phyloP scores from a whole-genome alignment of 2,797 vertebrate genomes.

The Phoebastria nigripes region DNA sequence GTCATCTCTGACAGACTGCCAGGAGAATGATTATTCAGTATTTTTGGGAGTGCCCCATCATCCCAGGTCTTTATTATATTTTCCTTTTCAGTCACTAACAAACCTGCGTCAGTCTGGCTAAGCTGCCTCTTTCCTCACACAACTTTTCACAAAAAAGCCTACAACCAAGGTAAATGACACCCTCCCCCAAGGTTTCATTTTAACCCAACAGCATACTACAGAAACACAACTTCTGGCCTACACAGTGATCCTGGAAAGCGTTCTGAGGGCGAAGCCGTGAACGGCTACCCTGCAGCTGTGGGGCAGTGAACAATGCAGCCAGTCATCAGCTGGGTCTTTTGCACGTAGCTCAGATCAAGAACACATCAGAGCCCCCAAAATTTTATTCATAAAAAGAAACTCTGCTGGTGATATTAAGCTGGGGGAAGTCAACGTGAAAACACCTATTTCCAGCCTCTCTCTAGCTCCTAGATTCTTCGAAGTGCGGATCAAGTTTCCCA shows the following conservation, averaged over 20 bases:
- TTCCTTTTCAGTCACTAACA: background rate
- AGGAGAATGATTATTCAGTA: background rate
- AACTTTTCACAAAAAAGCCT: background rate
- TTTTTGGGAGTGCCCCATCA: background rate
- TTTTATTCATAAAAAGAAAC: background rate
- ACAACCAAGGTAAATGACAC: background rate
- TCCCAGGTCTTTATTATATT: background rate
- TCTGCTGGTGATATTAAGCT: background rate
- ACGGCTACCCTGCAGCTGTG: background rate
- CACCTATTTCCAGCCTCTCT: background rate
- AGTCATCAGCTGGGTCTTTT: background rate
- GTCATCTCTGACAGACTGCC: background rate
- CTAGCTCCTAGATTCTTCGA: background rate
- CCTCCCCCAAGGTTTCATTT: background rate
- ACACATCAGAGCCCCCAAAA: background rate
- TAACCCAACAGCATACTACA: background rate
- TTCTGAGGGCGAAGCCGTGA: background rate
- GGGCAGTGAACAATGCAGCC: accelerated
- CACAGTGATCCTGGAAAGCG: accelerated
- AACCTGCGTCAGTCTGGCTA: background rate
- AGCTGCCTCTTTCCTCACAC: background rate
- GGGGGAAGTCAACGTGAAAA: background rate
- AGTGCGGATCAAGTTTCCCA: background rate
- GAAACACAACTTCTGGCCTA: background rate
- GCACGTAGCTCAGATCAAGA: background rate